phyloP scores from a whole-genome alignment of 92 coral and sea anemone genomes.

The Blastomussa wellsi region DNA sequence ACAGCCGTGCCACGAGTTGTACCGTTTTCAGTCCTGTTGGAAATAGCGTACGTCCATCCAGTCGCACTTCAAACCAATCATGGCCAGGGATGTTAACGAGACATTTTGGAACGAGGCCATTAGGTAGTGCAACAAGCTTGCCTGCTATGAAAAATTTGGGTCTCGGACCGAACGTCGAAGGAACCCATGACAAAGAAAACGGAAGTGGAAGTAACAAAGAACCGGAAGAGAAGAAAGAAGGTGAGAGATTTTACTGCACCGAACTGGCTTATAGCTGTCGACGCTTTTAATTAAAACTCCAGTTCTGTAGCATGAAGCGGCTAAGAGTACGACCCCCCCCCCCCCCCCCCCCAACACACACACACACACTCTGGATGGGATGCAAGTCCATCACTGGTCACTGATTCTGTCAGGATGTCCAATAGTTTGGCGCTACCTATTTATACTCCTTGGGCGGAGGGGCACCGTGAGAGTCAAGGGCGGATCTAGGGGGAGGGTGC shows the following conservation, averaged over 20 bases:
- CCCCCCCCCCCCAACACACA: too few relatives aligned
- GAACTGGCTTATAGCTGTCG: too few relatives aligned
- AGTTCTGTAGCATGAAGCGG: too few relatives aligned
- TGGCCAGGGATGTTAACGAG: slow-evolving; percentile 85
- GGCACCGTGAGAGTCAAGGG: too few relatives aligned
- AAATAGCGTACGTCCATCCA: slow-evolving; percentile 60
- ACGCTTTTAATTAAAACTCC: too few relatives aligned
- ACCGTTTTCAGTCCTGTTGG: slow-evolving; percentile 63
- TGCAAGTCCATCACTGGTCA: too few relatives aligned
- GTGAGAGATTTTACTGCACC: slow-evolving; percentile 1
- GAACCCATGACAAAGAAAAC: not conserved
- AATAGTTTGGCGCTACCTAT: too few relatives aligned
- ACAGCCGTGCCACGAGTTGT: slow-evolving; percentile 85
- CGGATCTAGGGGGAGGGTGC: too few relatives aligned
- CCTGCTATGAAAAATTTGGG: slow-evolving; percentile 90
- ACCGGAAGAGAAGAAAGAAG: slow-evolving; percentile 1
- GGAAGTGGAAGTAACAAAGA: slow-evolving; percentile 10
- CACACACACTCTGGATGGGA: too few relatives aligned
- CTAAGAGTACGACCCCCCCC: too few relatives aligned
- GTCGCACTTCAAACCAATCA: slow-evolving; percentile 79
- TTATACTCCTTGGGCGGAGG: too few relatives aligned
- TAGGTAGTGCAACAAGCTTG: slow-evolving; percentile 94
- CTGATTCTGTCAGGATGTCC: too few relatives aligned
- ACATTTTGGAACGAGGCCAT: slow-evolving; percentile 87
- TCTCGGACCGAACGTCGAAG: slow-evolving; percentile 39